Percentiles rank a stretch among this genome's conserved stretches.
phyloP scores from a whole-genome alignment of 2,888 invertebrate species.

The Flabesymbios commensalis region DNA sequence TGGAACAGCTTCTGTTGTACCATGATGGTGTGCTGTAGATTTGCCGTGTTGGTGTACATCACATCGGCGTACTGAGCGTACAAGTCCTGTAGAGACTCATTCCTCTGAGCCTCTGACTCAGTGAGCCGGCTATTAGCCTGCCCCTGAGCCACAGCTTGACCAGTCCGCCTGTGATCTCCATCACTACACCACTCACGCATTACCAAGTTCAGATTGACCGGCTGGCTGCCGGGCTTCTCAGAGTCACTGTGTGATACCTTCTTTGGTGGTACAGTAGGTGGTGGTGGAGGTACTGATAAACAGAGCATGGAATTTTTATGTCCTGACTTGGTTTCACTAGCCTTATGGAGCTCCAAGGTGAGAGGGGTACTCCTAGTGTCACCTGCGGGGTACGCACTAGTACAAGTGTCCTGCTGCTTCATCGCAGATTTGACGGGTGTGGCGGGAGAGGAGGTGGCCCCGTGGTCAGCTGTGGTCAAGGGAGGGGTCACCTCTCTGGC shows the following conservation, averaged over 20 bases:
- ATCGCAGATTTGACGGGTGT: too few relatives aligned
- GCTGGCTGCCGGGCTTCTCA: too few relatives aligned
- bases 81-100: constrained; percentile 52
- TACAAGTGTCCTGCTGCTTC: constrained; percentile 15
- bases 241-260: constrained; percentile 4
- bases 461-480: not conserved
- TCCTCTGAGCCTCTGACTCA: constrained; percentile 17
- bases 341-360: constrained; percentile 54
- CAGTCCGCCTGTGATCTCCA: not conserved
- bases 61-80: constrained; percentile 66
- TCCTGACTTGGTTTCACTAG: constrained; percentile 38
- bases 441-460: not conserved
- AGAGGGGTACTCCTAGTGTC: constrained; percentile 71
- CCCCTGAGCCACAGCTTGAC: constrained; percentile 9
- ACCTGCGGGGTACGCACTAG: constrained; percentile 73
- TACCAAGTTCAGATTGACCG: too few relatives aligned
- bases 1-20: constrained; percentile 69
- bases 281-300: constrained; percentile 32
- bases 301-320: constrained; percentile 49
- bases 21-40: constrained; percentile 72
- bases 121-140: constrained; percentile 23
- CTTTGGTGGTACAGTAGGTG: not conserved
- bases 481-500: not conserved
- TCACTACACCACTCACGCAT: constrained; percentile 2
- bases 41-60: constrained; percentile 74